phyloP scores from a whole-genome alignment of 2,797 vertebrate species.

The Neolamprologus multifasciatus region DNA sequence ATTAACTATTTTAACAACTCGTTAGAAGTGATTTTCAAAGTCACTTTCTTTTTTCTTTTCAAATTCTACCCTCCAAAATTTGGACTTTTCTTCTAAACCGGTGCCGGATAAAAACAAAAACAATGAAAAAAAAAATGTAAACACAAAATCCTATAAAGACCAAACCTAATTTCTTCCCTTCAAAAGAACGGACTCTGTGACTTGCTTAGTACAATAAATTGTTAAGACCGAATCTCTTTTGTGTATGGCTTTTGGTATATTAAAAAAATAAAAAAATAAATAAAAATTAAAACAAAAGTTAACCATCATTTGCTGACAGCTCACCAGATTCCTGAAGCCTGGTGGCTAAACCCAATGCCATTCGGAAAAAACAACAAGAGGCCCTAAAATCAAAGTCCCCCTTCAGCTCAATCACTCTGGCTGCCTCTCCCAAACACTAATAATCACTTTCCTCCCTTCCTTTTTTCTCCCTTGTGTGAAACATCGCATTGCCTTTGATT shows the following conservation, averaged over 20 bases:
- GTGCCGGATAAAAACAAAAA: not conserved
- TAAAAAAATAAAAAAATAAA: not conserved
- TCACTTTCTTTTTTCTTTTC: constrained; percentile 25
- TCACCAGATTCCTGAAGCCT: constrained; percentile 61
- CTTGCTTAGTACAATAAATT: constrained; percentile 15
- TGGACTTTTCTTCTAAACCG: constrained; percentile 3
- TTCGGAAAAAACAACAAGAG: constrained; percentile 63
- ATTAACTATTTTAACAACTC: constrained; percentile 54
- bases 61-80: constrained; percentile 30
- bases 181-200: not conserved
- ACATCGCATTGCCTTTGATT: constrained; percentile 80
- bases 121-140: not conserved
- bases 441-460: constrained; percentile 73
- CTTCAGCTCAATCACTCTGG: constrained; percentile 75
- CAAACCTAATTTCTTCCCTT: constrained; percentile 17
- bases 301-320: constrained; percentile 56
- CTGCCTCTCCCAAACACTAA: constrained; percentile 78
- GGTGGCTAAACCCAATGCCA: constrained; percentile 62
- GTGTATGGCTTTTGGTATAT: constrained; percentile 23
- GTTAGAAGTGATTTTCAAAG: constrained; percentile 46
- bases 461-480: constrained; percentile 72
- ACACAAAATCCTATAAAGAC: constrained; percentile 18
- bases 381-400: constrained; percentile 75
- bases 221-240: constrained; percentile 8
- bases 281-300: constrained; percentile 18